A percentile compares a stretch with the other conserved stretches of the same genome.
phyloP scores from a whole-genome alignment of 2,888 invertebrate species.

The Pachliopta kotzebuea region DNA sequence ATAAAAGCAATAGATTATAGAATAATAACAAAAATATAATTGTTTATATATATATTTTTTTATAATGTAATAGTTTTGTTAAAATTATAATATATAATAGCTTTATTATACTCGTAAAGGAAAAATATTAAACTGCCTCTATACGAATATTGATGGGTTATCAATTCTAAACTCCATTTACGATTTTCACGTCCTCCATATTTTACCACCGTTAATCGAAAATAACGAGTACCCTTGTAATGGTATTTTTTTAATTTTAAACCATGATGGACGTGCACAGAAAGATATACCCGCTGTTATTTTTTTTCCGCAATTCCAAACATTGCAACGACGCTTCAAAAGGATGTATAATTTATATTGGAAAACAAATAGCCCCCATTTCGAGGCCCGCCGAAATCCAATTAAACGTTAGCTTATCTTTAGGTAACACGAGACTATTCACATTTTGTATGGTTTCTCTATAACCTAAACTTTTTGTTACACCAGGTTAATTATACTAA shows the following conservation, averaged over 20 bases:
- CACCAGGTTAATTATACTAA: background rate
- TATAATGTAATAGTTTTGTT: too few relatives aligned
- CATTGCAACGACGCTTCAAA: conserved; percentile 10
- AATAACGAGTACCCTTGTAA: background rate
- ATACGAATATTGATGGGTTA: too few relatives aligned
- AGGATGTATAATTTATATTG: conserved; percentile 24
- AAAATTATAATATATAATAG: too few relatives aligned
- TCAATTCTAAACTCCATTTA: background rate
- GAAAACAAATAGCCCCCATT: conserved; percentile 25
- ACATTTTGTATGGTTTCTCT: conserved; percentile 33
- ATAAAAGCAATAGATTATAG: too few relatives aligned
- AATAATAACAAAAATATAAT: too few relatives aligned
- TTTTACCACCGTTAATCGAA: too few relatives aligned
- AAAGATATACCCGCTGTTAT: background rate
- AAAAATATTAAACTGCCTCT: too few relatives aligned
- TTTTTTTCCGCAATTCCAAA: conserved; percentile 13
- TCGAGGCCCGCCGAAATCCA: conserved; percentile 34
- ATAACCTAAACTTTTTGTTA: conserved; percentile 24
- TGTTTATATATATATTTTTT: too few relatives aligned
- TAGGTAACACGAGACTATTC: conserved; percentile 34
- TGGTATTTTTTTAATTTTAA: background rate
- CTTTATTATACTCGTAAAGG: too few relatives aligned
- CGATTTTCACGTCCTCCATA: background rate
- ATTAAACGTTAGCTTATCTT: conserved; percentile 37
- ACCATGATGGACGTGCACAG: background rate